phyloP scores from a whole-genome alignment of 2,113 vertebrate species.

The Tinamus guttatus region DNA sequence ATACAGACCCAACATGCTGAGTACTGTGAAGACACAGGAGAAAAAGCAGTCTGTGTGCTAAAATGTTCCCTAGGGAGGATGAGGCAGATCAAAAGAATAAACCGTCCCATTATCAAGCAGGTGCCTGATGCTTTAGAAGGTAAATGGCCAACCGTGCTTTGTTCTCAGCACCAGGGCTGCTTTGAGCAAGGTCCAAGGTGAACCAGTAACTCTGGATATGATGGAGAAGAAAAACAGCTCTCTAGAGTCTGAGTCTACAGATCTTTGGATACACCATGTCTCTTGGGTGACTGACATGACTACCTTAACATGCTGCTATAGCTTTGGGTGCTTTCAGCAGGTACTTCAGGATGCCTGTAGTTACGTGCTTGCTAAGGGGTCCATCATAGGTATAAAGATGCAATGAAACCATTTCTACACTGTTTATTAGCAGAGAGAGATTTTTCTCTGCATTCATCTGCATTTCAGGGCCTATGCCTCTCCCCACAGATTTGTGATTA shows the following conservation, averaged over 20 bases:
- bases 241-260: not conserved
- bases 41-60: not conserved
- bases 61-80: not conserved
- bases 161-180: not conserved
- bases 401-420: not conserved
- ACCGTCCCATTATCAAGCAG: not conserved
- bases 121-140: rapidly evolving
- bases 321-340: not conserved
- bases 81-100: not conserved
- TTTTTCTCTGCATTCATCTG: not conserved
- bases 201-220: not conserved
- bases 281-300: not conserved
- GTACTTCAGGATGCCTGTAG: not conserved
- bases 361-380: not conserved
- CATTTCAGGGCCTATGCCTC: not conserved
- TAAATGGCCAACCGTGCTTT: not conserved
- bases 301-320: not conserved
- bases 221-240: too few species aligned
- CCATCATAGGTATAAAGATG: not conserved
- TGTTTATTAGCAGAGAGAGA: not conserved
- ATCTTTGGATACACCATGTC: not conserved
- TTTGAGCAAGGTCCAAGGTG: not conserved
- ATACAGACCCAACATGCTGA: not conserved
- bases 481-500: constrained; percentile 24
- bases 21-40: not conserved